Conservation (phyloP, 2,113 vertebrate genomes). For the Mustelus asterias region DNA sequence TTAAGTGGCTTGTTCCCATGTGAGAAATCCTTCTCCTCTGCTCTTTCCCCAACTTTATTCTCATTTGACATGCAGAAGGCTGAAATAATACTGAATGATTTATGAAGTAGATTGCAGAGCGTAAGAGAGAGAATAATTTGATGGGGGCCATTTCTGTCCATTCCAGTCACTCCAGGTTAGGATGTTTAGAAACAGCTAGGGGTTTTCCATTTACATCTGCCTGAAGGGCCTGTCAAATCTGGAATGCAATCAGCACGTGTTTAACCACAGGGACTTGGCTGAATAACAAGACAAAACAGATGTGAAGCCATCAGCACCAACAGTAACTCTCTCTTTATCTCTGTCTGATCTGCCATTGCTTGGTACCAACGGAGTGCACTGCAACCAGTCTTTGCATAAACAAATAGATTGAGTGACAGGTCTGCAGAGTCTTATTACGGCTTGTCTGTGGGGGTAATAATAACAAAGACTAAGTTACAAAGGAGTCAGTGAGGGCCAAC, state of each 20-base stretch:
- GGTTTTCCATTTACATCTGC: neutral
- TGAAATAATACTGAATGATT: constrained; percentile 1
- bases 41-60: neutral
- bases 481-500: neutral
- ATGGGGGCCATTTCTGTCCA: neutral
- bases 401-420: constrained; percentile 7
- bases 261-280: neutral
- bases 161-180: constrained; percentile 2
- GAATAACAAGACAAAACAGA: neutral
- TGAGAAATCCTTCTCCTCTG: neutral
- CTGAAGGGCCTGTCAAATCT: neutral
- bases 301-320: neutral
- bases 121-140: neutral
- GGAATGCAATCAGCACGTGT: neutral
- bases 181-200: neutral
- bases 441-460: constrained; percentile 7
- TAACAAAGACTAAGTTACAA: neutral
- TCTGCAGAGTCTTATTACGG: neutral
- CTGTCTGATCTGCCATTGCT: neutral
- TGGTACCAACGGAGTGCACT: neutral
- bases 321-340: constrained; percentile 7
- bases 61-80: neutral
- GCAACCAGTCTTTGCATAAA: neutral
- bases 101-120: neutral
- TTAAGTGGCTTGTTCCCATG: neutral